Conservation (phyloP, 2,113 vertebrate genomes). For the Erythrocercus mccallii region DNA sequence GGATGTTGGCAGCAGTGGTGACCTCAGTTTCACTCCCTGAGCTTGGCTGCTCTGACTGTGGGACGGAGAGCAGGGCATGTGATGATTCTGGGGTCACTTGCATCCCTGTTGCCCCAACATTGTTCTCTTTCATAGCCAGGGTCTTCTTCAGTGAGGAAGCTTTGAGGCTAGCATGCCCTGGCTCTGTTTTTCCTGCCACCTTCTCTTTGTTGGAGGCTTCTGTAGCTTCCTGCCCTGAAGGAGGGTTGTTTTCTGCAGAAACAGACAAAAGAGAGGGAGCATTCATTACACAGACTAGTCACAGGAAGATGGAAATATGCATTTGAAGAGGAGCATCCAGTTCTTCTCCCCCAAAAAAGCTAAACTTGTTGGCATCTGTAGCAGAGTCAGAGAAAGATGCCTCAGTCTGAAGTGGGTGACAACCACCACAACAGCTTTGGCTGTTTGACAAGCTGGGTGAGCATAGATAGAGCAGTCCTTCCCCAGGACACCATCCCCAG, state of each 20-base stretch:
- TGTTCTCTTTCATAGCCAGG: background rate
- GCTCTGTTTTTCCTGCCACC: background rate
- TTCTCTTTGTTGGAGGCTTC: background rate
- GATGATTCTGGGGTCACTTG: background rate
- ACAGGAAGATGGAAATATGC: background rate
- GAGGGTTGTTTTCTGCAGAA: background rate
- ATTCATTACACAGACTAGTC: background rate
- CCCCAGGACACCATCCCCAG: background rate
- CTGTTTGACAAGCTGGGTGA: background rate
- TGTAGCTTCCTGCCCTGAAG: background rate
- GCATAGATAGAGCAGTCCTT: background rate
- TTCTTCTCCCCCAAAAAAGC: background rate
- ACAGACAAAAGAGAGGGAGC: background rate
- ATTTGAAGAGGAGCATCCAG: background rate
- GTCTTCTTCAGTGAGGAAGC: constrained; percentile 13
- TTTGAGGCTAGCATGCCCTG: background rate
- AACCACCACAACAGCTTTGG: background rate
- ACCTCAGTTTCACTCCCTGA: background rate
- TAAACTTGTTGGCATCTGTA: background rate
- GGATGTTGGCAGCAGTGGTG: background rate
- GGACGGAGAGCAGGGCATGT: background rate
- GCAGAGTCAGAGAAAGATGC: background rate
- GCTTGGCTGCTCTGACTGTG: background rate
- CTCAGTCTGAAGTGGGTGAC: background rate
- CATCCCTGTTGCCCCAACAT: background rate